These are phyloP conservation scores for Callimico goeldii DNA, from an alignment of 2,797 vertebrate species.

Conservation along the genomic window DNA sequence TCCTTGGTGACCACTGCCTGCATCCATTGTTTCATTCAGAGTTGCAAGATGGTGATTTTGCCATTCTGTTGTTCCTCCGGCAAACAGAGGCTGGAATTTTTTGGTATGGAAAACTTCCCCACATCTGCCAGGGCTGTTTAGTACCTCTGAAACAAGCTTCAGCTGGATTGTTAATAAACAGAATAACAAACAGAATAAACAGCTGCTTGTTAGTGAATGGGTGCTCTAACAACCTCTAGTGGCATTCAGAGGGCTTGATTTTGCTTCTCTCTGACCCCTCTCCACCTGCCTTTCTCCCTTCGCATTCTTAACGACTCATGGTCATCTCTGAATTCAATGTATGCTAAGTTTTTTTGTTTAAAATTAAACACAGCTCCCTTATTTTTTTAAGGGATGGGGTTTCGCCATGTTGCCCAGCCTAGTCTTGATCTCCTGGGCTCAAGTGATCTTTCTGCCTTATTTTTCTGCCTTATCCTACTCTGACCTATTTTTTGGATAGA, in stretches of 20 bases:
- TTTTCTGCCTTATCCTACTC: no score
- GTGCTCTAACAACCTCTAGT: fast-evolving
- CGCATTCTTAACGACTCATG: not conserved
- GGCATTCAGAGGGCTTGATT: not conserved
- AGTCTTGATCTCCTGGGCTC: no score
- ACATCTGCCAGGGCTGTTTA: not conserved
- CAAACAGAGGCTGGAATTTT: not conserved
- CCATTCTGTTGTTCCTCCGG: not conserved
- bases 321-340: not conserved
- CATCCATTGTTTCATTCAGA: not conserved
- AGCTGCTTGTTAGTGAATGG: fast-evolving
- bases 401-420: no score
- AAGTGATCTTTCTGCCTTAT: no score
- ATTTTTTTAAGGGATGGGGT: no score
- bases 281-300: not conserved
- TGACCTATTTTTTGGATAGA: not conserved
- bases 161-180: not conserved
- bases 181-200: no score
- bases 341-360: not conserved
- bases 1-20: not conserved
- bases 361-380: not conserved
- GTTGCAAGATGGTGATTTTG: not conserved
- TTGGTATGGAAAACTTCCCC: no score
- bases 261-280: not conserved
- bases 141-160: not conserved